Base-by-base conservation (phyloP, 2,888 invertebrate species). In the Orthonevra nobilis region DNA sequence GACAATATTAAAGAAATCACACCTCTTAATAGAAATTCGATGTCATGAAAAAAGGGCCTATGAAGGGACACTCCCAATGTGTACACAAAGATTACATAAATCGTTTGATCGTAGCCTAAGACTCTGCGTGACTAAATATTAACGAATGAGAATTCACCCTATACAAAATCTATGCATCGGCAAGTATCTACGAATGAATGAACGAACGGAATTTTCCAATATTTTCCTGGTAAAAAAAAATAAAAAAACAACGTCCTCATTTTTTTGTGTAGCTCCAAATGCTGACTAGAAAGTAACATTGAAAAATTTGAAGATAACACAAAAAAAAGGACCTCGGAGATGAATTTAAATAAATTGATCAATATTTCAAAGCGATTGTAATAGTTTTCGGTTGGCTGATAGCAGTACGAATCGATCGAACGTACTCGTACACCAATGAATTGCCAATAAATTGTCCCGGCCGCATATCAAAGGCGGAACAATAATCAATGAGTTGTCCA, bases 311-410 rank as follows among this genome's bases (percentile, higher is more conserved):
- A 26, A 38, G 32, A 12, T 17, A 36, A 32, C 7, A 26, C 1
- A 20, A 26, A 69, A 28, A 38, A 20, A 19, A 34, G 20, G 15
- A 7, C 23, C 17, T 15, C n/a, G 12, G 9, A 28, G 32, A 68
- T 36, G 72, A 77, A 77, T 77, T 77, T 77, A 64, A 77, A 77
- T 77, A 77, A 77, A 77, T 77, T 66, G 77, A 72, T 77, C 77
- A 77, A 77, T 74, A 77, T 64, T 77, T 77, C 52, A 70, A 77
- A 64, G 58, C 40, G 66, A 58, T 68, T 60, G 72, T 54, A 72
- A 72, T 77, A 72, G 72, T 72, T 77, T 66, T 66, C 56, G 64
- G 58, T 72, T 52, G 36, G 38, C 58, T 40, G 64, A 66, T 60
- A 72, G 58, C 36, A 52, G 44, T 30, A 17, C 42, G 26, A 32